These are phyloP conservation scores for Murina feae DNA, from an alignment of 2,113 vertebrate species.

Conservation along the genomic window DNA sequence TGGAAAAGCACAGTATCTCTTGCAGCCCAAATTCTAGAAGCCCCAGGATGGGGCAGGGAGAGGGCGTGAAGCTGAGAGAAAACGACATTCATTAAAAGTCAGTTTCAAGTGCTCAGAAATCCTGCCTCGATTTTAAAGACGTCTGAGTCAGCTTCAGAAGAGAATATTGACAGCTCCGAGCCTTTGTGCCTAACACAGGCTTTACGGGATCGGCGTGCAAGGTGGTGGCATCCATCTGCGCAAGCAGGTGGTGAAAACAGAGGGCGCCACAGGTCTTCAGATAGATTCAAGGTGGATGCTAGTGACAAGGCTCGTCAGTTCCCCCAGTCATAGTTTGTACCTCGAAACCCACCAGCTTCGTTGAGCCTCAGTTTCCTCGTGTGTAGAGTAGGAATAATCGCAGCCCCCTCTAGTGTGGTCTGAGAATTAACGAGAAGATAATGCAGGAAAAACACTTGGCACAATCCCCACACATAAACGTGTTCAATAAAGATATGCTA, in stretches of 20 bases:
- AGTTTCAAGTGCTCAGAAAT: neutral
- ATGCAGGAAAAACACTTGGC: neutral
- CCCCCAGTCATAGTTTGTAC: neutral
- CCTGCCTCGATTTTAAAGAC: neutral
- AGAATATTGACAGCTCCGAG: neutral
- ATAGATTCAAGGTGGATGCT: neutral
- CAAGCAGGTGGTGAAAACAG: neutral
- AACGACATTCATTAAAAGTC: neutral
- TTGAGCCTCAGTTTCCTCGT: neutral
- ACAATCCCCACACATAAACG: neutral
- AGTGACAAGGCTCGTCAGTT: neutral
- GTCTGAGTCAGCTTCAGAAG: neutral
- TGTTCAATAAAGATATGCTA: neutral
- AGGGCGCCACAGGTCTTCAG: neutral
- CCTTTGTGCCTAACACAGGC: fast-evolving
- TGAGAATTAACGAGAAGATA: neutral
- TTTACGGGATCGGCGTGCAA: neutral
- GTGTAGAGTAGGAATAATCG: neutral
- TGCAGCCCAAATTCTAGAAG: fast-evolving
- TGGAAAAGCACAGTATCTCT: neutral
- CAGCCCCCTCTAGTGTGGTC: neutral
- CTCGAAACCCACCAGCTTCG: neutral
- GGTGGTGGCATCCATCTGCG: neutral
- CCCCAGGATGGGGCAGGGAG: neutral
- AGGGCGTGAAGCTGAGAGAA: neutral